Evolutionary conservation across 2,888 invertebrate genomes (phyloP).

Genomic region (Trachelus stipa): DNA sequence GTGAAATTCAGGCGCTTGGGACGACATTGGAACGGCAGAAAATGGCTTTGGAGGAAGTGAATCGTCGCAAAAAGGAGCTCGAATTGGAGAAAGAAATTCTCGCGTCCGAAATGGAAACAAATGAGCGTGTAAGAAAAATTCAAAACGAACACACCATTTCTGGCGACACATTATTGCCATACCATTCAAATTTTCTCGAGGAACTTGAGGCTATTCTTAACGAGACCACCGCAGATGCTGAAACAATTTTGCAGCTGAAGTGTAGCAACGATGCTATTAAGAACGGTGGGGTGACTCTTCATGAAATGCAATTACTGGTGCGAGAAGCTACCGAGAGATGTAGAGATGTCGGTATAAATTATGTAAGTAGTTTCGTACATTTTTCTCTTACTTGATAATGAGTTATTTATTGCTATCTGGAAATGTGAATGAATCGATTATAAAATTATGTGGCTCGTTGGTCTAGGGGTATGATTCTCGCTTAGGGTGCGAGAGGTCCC

Average conservation of each 20-base stretch:
- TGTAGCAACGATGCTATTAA: conserved; percentile 50
- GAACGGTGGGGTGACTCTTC: conserved; percentile 57
- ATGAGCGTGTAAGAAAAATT: conserved; percentile 67
- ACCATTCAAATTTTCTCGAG: conserved; percentile 69
- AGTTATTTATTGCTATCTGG: neutral
- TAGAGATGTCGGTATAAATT: conserved; percentile 58
- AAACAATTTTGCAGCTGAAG: conserved; percentile 53
- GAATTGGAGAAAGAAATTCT: conserved; percentile 60
- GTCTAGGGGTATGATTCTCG: conserved; percentile 71
- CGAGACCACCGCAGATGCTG: conserved; percentile 54
- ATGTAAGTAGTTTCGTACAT: conserved; percentile 47
- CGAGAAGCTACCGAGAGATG: conserved; percentile 64
- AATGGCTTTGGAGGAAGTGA: conserved; percentile 55
- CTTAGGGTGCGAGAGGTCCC: conserved; percentile 71
- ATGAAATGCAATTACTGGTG: conserved; percentile 63
- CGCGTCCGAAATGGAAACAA: conserved; percentile 64
- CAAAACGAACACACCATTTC: conserved; percentile 53
- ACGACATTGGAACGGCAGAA: conserved; percentile 60
- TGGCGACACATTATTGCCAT: conserved; percentile 50
- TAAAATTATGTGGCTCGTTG: conserved; percentile 61
- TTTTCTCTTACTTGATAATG: neutral
- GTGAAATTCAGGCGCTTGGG: conserved; percentile 56
- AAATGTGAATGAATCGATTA: neutral
- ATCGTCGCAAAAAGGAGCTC: conserved; percentile 54
- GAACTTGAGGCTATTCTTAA: conserved; percentile 68